Evolutionary conservation across 2,113 vertebrate species (phyloP).

Genomic region (Telmatochromis sp.): DNA sequence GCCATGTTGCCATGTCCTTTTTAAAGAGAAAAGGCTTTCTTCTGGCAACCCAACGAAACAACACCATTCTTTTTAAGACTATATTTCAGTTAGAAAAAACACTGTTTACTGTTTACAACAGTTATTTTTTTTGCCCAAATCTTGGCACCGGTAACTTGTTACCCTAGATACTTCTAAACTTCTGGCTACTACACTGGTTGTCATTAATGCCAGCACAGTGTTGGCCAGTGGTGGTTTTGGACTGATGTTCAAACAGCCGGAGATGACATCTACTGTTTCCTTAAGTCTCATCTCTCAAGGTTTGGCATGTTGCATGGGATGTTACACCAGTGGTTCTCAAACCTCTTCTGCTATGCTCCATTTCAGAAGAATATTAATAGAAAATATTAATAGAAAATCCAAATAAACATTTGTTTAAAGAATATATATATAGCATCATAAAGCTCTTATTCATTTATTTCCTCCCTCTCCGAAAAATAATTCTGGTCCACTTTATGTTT

Average conservation of each 20-base stretch:
- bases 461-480: not conserved
- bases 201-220: not conserved
- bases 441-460: not conserved
- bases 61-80: not conserved
- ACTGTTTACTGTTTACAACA: not conserved
- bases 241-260: not conserved
- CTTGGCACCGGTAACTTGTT: not conserved
- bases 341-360: not conserved
- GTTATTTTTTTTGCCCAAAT: not conserved
- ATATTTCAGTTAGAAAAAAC: not conserved
- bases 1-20: not conserved
- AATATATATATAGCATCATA: not conserved
- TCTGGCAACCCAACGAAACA: rapidly evolving
- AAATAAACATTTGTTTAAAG: not conserved
- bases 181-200: not conserved
- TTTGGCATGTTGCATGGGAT: not conserved
- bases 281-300: not conserved
- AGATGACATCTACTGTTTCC: not conserved
- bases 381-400: not conserved
- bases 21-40: not conserved
- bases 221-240: not conserved
- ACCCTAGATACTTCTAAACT: rapidly evolving
- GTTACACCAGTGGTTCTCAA: not conserved
- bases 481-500: not conserved
- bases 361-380: not conserved